phyloP scores from a whole-genome alignment of 2,113 vertebrate genomes.

The Todiramphus saurophagus region DNA sequence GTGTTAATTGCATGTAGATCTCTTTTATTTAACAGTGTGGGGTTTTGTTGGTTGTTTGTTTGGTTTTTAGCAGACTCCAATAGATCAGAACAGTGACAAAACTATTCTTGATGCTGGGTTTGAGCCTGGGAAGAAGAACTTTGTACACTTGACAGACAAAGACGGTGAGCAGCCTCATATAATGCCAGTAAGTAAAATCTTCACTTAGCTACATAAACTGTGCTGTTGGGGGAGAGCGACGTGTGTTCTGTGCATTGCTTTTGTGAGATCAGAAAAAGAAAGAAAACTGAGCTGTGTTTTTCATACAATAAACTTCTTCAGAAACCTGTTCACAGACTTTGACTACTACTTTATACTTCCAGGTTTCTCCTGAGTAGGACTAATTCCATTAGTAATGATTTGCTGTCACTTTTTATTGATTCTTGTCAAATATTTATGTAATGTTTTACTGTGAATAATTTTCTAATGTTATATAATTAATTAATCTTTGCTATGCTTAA shows the following conservation, averaged over 20 bases:
- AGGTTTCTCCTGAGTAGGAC: not conserved
- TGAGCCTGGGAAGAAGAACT: conserved; percentile 94
- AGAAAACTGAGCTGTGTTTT: not conserved
- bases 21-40: not conserved
- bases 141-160: conserved; percentile 93
- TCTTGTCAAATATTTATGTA: not conserved
- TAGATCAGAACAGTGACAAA: conserved; percentile 89
- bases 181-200: conserved; percentile 79
- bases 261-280: not conserved
- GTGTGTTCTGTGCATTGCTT: not conserved
- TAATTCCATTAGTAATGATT: not conserved
- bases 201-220: not conserved
- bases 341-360: not conserved
- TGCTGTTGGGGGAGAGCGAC: not conserved
- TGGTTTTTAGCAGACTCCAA: conserved; percentile 72
- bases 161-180: conserved; percentile 94
- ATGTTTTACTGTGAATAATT: not conserved
- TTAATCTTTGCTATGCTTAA: not conserved
- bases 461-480: not conserved
- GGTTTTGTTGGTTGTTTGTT: not conserved
- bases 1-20: not conserved
- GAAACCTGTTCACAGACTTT: not conserved
- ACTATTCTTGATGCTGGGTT: conserved; percentile 91
- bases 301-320: not conserved
- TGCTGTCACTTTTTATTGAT: not conserved